Conservation (phyloP, 64 coral and sea anemone genomes). For the Actinia equina region DNA sequence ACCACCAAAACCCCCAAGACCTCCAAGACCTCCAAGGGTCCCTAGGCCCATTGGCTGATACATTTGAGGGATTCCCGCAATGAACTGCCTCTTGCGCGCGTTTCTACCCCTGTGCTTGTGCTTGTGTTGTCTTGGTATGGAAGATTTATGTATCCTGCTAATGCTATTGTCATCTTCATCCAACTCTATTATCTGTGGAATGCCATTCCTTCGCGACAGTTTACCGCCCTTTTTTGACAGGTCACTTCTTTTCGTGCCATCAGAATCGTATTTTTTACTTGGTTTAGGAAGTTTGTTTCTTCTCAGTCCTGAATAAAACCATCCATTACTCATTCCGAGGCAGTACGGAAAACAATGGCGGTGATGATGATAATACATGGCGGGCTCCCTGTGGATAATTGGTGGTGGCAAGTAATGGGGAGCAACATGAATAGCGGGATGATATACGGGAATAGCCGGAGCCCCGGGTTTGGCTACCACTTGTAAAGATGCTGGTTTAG, state of each 20-base stretch:
- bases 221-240: neutral
- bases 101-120: slow-evolving; percentile 9
- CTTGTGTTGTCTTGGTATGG: slow-evolving; percentile 35
- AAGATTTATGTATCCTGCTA: slow-evolving; percentile 42
- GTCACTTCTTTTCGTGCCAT: neutral
- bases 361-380: slow-evolving; percentile 71
- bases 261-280: neutral
- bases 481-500: slow-evolving; percentile 95
- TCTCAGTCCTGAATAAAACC: slow-evolving; percentile 74
- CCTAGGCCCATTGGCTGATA: slow-evolving; percentile 15
- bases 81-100: slow-evolving; percentile 44
- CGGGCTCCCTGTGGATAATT: slow-evolving; percentile 69
- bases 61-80: slow-evolving; percentile 23
- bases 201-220: neutral
- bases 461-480: slow-evolving; percentile 91
- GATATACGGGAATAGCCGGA: slow-evolving; percentile 77
- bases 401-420: slow-evolving; percentile 80
- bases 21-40: neutral
- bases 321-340: slow-evolving; percentile 39
- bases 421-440: slow-evolving; percentile 86
- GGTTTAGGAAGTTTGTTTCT: slow-evolving; percentile 59
- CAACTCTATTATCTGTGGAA: neutral
- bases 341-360: slow-evolving; percentile 31
- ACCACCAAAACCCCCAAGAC: neutral
- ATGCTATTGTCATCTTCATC: slow-evolving; percentile 8